phyloP scores from a whole-genome alignment of 2,113 vertebrate species.

The Rhombomys opimus region DNA sequence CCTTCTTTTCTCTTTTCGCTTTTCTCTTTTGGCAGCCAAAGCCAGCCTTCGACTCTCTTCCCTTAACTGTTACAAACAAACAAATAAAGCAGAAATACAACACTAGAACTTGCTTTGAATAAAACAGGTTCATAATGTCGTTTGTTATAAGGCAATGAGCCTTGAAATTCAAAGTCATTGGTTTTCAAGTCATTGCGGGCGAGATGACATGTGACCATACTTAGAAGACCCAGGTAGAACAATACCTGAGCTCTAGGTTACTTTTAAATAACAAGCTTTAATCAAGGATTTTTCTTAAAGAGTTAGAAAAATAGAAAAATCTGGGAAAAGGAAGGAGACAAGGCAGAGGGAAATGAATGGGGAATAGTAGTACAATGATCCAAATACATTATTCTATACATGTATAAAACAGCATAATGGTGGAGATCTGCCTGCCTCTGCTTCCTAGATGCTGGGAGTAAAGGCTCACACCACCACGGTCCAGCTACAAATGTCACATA shows the following conservation, averaged over 20 bases:
- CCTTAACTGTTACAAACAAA: constrained; percentile 83
- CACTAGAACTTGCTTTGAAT: not conserved
- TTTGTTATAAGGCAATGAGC: not conserved
- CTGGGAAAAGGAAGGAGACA: not conserved
- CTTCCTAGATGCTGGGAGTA: not conserved
- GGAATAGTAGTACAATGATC: not conserved
- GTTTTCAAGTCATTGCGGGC: constrained; percentile 13
- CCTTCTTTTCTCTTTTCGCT: constrained; percentile 97
- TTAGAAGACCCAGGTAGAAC: not conserved
- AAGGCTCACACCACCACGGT: not conserved
- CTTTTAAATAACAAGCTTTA: constrained; percentile 26
- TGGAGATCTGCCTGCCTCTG: no score
- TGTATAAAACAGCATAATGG: not conserved
- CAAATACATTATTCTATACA: not conserved
- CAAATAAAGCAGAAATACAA: constrained; percentile 47
- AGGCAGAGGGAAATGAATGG: not conserved
- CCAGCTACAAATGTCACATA: not conserved
- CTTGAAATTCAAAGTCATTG: constrained; percentile 49
- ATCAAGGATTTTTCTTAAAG: not conserved
- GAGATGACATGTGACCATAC: not conserved
- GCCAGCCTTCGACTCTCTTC: constrained; percentile 99
- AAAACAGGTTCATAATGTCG: not conserved
- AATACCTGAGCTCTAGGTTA: not conserved
- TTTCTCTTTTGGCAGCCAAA: constrained; percentile 98
- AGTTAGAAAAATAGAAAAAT: not conserved